phyloP scores from a whole-genome alignment of 2,888 invertebrate genomes.

The Julus scandinavius region DNA sequence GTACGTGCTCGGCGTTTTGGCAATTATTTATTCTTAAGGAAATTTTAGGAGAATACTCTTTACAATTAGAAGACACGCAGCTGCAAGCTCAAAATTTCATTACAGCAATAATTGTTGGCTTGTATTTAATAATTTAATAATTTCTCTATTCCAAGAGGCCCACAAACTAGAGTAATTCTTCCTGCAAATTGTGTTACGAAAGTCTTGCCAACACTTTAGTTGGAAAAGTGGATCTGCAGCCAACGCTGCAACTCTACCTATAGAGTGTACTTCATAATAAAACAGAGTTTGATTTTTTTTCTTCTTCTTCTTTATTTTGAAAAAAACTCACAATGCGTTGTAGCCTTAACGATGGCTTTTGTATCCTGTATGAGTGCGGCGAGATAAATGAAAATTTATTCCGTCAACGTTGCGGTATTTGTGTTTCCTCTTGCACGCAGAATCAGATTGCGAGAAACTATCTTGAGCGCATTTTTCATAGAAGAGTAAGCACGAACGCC shows the following conservation, averaged over 20 bases:
- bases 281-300: neutral
- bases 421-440: conserved; percentile 33
- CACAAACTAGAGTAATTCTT: conserved; percentile 3
- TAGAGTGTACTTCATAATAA: neutral
- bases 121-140: conserved; percentile 32
- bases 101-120: conserved; percentile 24
- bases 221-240: neutral
- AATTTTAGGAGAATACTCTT: neutral
- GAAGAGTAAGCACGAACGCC: conserved; percentile 1
- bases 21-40: neutral
- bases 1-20: neutral
- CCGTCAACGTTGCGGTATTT: conserved; percentile 40
- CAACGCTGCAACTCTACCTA: neutral
- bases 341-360: conserved; percentile 42
- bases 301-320: neutral
- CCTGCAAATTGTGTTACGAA: neutral
- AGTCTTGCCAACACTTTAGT: neutral
- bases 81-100: conserved; percentile 33
- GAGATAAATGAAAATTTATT: conserved; percentile 44
- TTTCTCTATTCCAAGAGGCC: neutral
- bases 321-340: neutral
- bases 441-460: conserved; percentile 36
- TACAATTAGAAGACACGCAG: neutral
- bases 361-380: conserved; percentile 5
- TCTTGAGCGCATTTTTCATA: conserved; percentile 21